Base-by-base conservation (phyloP, 2,113 vertebrate genomes). In the Malurus melanocephalus region DNA sequence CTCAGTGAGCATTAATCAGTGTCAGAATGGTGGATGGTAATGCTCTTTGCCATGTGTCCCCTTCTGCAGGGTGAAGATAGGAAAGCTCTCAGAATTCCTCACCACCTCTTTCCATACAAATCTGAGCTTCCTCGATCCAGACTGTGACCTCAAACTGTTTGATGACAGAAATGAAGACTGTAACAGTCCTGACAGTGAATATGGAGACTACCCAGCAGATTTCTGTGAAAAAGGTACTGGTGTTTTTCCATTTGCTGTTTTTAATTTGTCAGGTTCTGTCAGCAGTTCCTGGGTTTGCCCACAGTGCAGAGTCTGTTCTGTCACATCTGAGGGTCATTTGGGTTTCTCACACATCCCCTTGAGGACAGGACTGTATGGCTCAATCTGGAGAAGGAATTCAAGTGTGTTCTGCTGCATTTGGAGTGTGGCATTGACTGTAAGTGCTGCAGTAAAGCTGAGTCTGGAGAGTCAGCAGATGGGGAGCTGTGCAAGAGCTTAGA, bases 31-130 rank as follows among this genome's bases (percentile, higher is more conserved):
- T 77, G 23, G 24, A 9, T 72, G 16, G 74, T 82, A n/a, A 64
- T 24, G 24, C 13, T 67, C 28, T 43, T 71, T 89, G 71, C 49
- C 40, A 20, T 7, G 14, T 23, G 26, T 73, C 93, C 57, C 71
- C 73, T 46, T 85, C 87, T 85, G 17, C 93, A 99, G 99, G 94
- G 98, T 99, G 76, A 99, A 99, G 96, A 97, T 98, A 92, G 98
- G 98, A 62, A 98, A 97, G 74, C 97, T 99, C 10, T 97, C 99
- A 32, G 98, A 98, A 83, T 98, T 99, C 93, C 98, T 99, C 87
- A 99, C 98, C 62, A 99, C 99, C 10, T 99, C 99, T 24, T 99
- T 99, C 92, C 98, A 98, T 96, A 99, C 99, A 0, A 95, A 97
- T 49, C 98, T 99, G 94, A 99, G 98, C 90, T 99, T 99, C 94